Base-by-base conservation (phyloP, 2,888 invertebrate genomes). In the Osmoderma eremita region DNA sequence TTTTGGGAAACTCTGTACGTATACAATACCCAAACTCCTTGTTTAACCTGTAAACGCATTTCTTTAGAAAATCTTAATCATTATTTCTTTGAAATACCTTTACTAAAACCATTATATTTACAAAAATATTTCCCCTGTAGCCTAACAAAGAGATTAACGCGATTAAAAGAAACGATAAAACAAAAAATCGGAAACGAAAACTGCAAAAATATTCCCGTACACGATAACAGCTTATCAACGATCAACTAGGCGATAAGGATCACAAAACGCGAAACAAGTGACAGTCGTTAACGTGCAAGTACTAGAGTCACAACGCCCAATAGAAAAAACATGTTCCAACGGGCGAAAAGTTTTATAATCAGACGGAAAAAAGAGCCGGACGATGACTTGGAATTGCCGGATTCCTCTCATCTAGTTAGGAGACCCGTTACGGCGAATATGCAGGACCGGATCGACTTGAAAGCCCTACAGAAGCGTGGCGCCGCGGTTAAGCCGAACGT, bases 321-420 rank as follows among this genome's bases (percentile, higher is more conserved):
- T 3, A 17, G 5, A 1, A 3, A 22, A 3, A 48, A 12, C 41
- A 71, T 72, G 75, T 68, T 78, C 17, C 73, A 74, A 73, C 72
- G 79, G 8, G 79, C 79, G 0, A 80, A 78, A 68, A 78, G 78
- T 13, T 80, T 80, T 70, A 74, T 79, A 12, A 71, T 70, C 8
- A 73, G 75, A 61, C 49, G 63, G 13, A 75, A 76, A 58, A 71
- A 70, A 20, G 70, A 73, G 38, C 50, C 71, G 20, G 72, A 72
- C 12, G 38, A 48, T 4, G 68, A 69, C 1, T 41, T 74, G 30
- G 77, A 77, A 56, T 64, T 77, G 13, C 72, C 75, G 8, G 79
- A 80, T 68, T 73, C 73, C 2, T 74, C 76, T 2, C 80, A 80
- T 67, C 68, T 80, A 20, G 71, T 74, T 24, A 71, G 79, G 36